These are phyloP conservation scores for Cerastoderma edule DNA, from an alignment of 2,888 invertebrate genomes.

Conservation along the genomic window DNA sequence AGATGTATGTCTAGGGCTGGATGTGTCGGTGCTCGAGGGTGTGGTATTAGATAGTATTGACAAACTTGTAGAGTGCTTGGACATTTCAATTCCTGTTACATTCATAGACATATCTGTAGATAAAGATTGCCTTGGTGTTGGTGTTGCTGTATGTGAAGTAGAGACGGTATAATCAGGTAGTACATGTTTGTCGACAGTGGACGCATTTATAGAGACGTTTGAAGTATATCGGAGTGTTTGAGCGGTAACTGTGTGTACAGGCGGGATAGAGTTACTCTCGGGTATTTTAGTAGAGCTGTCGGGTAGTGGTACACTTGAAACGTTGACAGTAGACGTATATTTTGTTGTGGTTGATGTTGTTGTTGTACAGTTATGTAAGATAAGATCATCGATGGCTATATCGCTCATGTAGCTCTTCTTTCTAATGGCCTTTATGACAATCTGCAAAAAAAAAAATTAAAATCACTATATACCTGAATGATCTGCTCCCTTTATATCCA, in stretches of 20 bases:
- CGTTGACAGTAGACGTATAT: constrained; percentile 4
- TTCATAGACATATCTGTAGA: background rate
- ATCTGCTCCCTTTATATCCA: too few species aligned
- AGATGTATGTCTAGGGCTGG: too few species aligned
- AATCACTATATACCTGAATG: too few species aligned
- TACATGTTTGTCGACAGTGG: background rate
- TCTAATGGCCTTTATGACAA: constrained; percentile 66
- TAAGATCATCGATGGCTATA: constrained; percentile 73
- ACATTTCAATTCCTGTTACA: too few species aligned
- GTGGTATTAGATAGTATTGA: too few species aligned
- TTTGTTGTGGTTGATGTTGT: constrained; percentile 28
- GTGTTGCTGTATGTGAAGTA: background rate
- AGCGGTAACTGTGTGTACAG: too few species aligned
- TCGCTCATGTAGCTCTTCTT: constrained; percentile 69
- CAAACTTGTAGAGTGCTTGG: too few species aligned
- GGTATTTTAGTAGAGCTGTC: too few species aligned
- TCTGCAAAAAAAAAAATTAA: constrained; percentile 55
- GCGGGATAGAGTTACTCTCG: too few species aligned
- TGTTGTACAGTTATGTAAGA: constrained; percentile 66
- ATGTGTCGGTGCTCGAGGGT: too few species aligned
- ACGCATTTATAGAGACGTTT: background rate
- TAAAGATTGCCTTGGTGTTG: background rate
- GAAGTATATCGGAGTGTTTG: too few species aligned
- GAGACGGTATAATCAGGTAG: background rate
- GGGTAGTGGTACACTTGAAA: too few species aligned